These are phyloP conservation scores for Hartigia nigra DNA, from an alignment of 2,888 invertebrate species.

Conservation along the genomic window DNA sequence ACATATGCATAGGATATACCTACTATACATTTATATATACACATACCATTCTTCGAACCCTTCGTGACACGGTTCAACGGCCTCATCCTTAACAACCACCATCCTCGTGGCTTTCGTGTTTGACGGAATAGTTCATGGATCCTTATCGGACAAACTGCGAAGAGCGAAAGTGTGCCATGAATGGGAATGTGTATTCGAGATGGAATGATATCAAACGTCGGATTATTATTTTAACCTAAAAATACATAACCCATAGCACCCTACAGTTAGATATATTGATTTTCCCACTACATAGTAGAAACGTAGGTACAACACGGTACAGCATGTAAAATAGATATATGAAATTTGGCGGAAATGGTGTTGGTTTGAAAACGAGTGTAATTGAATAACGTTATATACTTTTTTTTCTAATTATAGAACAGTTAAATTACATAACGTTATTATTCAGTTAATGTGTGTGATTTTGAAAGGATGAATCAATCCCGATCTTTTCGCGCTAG, in stretches of 20 bases:
- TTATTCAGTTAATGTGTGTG: not conserved
- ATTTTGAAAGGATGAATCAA: not conserved
- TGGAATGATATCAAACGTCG: not conserved
- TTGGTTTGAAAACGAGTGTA: not conserved
- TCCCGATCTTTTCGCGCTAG: not conserved
- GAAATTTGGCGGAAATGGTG: not conserved
- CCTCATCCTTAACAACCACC: constrained; percentile 39
- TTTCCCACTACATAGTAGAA: not conserved
- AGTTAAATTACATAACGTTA: not conserved
- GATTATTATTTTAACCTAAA: not conserved
- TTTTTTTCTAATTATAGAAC: too few species aligned
- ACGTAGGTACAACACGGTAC: not conserved
- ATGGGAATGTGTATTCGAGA: constrained; percentile 21
- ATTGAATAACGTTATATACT: too few species aligned
- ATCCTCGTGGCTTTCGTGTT: constrained; percentile 35
- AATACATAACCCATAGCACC: not conserved
- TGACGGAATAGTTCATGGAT: constrained; percentile 25
- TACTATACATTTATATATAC: not conserved
- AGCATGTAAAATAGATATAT: not conserved
- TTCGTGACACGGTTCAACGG: constrained; percentile 32
- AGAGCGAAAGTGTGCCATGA: constrained; percentile 20
- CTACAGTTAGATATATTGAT: not conserved
- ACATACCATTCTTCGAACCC: not conserved
- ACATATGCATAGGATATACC: not conserved
- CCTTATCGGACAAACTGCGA: constrained; percentile 28